Evolutionary conservation across 2,888 invertebrate species (phyloP).

Genomic region (Cephus pulcher): DNA sequence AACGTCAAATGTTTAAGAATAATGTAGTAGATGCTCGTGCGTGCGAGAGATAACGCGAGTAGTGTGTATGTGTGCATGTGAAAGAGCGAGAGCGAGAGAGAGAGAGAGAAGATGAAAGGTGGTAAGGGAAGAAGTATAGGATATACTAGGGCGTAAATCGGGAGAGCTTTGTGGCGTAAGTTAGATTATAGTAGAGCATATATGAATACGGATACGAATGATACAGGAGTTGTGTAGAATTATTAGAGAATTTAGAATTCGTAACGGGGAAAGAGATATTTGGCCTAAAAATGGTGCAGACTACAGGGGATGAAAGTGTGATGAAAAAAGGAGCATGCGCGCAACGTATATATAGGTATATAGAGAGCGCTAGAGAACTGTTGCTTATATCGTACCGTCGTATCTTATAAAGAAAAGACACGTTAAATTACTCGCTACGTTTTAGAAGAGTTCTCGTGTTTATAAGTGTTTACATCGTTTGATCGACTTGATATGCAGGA

Average conservation of each 20-base stretch:
- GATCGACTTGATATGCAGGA: neutral
- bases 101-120: neutral
- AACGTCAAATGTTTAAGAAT: neutral
- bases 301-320: neutral
- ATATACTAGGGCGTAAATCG: neutral
- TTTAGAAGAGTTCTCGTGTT: neutral
- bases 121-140: neutral
- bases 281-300: neutral
- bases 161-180: neutral
- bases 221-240: neutral
- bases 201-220: neutral
- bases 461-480: neutral
- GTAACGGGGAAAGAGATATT: neutral
- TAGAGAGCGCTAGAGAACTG: neutral
- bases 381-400: neutral
- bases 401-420: neutral
- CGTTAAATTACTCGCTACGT: neutral
- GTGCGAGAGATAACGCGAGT: neutral
- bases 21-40: neutral
- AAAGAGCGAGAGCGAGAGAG: neutral
- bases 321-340: neutral
- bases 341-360: neutral
- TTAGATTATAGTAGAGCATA: neutral
- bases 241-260: neutral
- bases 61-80: neutral